Conservation (phyloP, 2,113 vertebrate genomes). For the Egretta garzetta region DNA sequence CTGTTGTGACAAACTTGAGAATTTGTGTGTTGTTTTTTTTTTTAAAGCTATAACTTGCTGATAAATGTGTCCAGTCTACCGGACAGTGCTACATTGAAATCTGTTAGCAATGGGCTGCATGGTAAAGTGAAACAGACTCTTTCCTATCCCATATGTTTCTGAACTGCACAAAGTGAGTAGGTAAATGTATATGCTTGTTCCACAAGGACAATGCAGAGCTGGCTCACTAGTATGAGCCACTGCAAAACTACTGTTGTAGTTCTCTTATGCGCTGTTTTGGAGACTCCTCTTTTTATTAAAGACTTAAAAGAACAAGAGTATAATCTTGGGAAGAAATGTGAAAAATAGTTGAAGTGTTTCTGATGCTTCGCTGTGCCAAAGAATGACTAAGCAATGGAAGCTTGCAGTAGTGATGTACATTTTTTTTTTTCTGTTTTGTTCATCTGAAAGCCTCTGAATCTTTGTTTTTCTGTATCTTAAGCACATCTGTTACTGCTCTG, state of each 20-base stretch:
- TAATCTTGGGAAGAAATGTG: slow-evolving; percentile 54
- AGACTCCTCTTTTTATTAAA: slow-evolving; percentile 29
- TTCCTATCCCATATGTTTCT: not conserved
- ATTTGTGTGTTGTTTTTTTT: not conserved
- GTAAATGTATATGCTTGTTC: not conserved
- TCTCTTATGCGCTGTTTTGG: not conserved
- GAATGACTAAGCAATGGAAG: slow-evolving; percentile 63
- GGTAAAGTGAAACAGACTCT: not conserved
- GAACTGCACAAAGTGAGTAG: not conserved
- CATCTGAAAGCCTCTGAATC: slow-evolving; percentile 17
- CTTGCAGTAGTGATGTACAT: slow-evolving; percentile 21
- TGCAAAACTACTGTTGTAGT: not conserved
- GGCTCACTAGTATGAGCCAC: not conserved
- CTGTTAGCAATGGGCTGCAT: not conserved
- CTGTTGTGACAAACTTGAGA: not conserved
- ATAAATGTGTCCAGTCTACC: not conserved
- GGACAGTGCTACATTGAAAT: not conserved
- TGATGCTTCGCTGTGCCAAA: slow-evolving; percentile 35
- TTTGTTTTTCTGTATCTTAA: not conserved
- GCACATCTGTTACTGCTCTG: not conserved
- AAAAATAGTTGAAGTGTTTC: slow-evolving; percentile 46
- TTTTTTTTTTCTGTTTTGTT: slow-evolving; percentile 24
- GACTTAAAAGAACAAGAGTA: slow-evolving; percentile 25
- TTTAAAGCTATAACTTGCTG: not conserved
- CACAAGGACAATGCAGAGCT: not conserved